Evolutionary conservation across 2,797 vertebrate genomes (phyloP).

Genomic region (Helostoma temminkii): DNA sequence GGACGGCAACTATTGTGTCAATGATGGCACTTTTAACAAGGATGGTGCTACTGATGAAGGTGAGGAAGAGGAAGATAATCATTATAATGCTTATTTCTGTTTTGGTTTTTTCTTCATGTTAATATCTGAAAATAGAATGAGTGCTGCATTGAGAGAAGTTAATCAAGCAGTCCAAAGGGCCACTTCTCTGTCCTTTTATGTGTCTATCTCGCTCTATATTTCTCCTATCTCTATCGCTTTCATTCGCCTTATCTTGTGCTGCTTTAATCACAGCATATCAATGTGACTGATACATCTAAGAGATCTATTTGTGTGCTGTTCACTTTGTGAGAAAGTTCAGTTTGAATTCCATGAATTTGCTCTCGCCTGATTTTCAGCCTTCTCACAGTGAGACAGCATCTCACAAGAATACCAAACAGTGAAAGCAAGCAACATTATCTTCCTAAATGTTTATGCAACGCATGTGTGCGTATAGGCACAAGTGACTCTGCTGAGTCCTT

Average conservation of each 20-base stretch:
- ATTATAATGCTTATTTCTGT: slow-evolving; percentile 53
- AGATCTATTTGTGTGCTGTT: slow-evolving; percentile 56
- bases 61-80: slow-evolving; percentile 36
- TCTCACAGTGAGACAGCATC: slow-evolving; percentile 41
- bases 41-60: slow-evolving; percentile 27
- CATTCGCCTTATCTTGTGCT: slow-evolving; percentile 61
- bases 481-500: slow-evolving; percentile 51
- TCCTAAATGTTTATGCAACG: slow-evolving; percentile 25
- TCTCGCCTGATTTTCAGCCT: slow-evolving; percentile 59
- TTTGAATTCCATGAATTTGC: slow-evolving; percentile 58
- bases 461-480: slow-evolving; percentile 19
- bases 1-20: slow-evolving; percentile 5
- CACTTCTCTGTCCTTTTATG: slow-evolving; percentile 62
- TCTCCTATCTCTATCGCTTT: slow-evolving; percentile 59
- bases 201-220: slow-evolving; percentile 57
- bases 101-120: slow-evolving; percentile 44
- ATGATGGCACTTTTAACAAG: slow-evolving; percentile 36
- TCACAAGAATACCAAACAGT: slow-evolving; percentile 55
- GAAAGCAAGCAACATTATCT: slow-evolving; percentile 28
- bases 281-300: slow-evolving; percentile 65
- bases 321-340: slow-evolving; percentile 66
- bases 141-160: slow-evolving; percentile 62
- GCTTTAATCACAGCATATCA: slow-evolving; percentile 73
- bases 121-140: slow-evolving; percentile 61
- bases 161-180: slow-evolving; percentile 61